phyloP scores from a whole-genome alignment of 2,888 invertebrate species.

The Agelastica alni region DNA sequence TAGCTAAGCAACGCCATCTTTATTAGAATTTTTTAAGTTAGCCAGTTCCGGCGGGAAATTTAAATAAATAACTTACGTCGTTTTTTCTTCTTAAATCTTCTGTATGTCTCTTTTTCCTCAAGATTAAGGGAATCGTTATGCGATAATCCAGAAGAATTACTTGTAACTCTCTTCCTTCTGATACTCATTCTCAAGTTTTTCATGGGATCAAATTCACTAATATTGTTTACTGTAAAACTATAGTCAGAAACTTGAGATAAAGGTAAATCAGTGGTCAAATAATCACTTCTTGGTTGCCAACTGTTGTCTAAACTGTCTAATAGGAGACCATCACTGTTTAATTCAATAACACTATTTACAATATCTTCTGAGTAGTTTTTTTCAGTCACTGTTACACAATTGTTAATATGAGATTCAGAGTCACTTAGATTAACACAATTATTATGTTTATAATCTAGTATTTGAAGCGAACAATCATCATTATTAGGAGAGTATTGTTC shows the following conservation, averaged over 20 bases:
- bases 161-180: conserved; percentile 53
- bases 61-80: conserved; percentile 45
- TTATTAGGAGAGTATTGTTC: conserved; percentile 32
- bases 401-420: conserved; percentile 42
- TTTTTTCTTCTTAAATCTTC: conserved; percentile 48
- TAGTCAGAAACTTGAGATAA: conserved; percentile 37
- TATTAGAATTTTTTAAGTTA: no score
- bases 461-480: conserved; percentile 37
- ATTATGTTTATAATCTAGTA: conserved; percentile 30
- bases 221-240: conserved; percentile 44
- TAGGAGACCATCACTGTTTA: conserved; percentile 36
- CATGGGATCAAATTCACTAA: conserved; percentile 51
- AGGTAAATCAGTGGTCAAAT: conserved; percentile 33
- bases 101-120: conserved; percentile 48
- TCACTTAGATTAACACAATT: conserved; percentile 38
- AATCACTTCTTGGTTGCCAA: conserved; percentile 42
- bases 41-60: conserved; percentile 7
- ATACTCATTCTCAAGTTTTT: conserved; percentile 55
- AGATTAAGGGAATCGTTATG: conserved; percentile 49
- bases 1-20: no score
- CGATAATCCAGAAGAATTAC: conserved; percentile 54
- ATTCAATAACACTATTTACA: conserved; percentile 29
- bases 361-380: conserved; percentile 25
- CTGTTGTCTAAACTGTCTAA: conserved; percentile 30
- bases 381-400: conserved; percentile 30